Evolutionary conservation across 2,113 vertebrate species (phyloP).

Genomic region (Eudyptes chrysolophus): DNA sequence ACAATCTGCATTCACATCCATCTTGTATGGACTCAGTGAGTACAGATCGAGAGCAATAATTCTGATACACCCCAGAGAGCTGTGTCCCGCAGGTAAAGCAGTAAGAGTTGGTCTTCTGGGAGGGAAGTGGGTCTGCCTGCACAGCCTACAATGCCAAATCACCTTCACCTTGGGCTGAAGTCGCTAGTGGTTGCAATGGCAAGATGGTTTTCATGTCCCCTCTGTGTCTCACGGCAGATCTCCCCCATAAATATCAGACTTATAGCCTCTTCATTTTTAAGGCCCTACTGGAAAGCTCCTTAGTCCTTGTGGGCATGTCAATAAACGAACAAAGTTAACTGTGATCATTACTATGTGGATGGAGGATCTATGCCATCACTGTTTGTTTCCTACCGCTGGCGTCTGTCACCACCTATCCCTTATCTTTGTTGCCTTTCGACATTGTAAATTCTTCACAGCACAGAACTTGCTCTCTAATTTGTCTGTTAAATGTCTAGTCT

Average conservation of each 20-base stretch:
- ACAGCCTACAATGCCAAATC: background rate
- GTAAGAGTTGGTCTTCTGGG: background rate
- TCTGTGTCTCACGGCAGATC: background rate
- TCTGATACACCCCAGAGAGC: background rate
- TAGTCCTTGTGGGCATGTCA: background rate
- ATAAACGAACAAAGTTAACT: background rate
- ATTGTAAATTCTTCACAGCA: conserved; percentile 1
- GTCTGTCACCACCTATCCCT: conserved; percentile 26
- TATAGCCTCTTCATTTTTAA: background rate
- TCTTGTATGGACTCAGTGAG: background rate
- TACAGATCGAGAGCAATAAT: fast-evolving
- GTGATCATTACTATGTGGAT: background rate
- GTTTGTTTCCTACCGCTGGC: background rate
- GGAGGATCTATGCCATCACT: background rate
- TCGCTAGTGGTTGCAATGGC: background rate
- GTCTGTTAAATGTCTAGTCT: conserved; percentile 38
- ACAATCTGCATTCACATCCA: background rate
- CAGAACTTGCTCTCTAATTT: conserved; percentile 29
- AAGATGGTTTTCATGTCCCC: background rate
- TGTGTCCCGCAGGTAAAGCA: background rate
- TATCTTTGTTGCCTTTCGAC: background rate
- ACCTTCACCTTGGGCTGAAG: background rate
- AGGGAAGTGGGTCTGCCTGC: background rate
- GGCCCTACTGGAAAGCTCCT: background rate
- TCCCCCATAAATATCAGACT: background rate